Evolutionary conservation across 2,113 vertebrate species (phyloP).

Genomic region (Catagonus wagneri): DNA sequence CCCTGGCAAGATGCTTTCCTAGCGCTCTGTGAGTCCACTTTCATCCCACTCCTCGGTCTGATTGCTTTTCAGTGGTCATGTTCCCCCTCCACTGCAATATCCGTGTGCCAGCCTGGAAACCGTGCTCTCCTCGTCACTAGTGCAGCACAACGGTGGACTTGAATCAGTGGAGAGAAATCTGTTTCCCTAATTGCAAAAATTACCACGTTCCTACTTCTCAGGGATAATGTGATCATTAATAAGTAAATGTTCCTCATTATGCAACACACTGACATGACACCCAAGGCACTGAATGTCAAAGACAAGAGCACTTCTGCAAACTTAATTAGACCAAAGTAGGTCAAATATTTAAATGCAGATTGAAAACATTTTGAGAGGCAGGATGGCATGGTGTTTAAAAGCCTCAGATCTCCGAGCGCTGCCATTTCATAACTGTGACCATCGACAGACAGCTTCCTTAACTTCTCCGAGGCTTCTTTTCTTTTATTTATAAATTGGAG

Average conservation of each 20-base stretch:
- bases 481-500: conserved; percentile 5
- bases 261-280: not conserved
- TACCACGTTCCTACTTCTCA: not conserved
- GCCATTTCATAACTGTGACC: not conserved
- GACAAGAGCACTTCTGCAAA: not conserved
- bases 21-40: not conserved
- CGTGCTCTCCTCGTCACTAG: not conserved
- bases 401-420: not conserved
- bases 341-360: not conserved
- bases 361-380: not conserved
- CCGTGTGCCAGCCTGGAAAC: not conserved
- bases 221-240: not conserved
- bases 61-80: not conserved
- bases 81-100: not conserved
- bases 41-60: not conserved
- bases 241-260: not conserved
- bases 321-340: not conserved
- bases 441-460: not conserved
- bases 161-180: not conserved
- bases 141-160: not conserved
- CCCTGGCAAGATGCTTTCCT: not conserved
- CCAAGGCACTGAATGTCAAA: not conserved
- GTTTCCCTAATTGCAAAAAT: conserved; percentile 1
- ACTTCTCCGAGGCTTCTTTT: not conserved
- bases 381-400: not conserved